These are phyloP conservation scores for Acrocephalus kingi DNA, from an alignment of 2,113 vertebrate genomes.

Conservation along the genomic window DNA sequence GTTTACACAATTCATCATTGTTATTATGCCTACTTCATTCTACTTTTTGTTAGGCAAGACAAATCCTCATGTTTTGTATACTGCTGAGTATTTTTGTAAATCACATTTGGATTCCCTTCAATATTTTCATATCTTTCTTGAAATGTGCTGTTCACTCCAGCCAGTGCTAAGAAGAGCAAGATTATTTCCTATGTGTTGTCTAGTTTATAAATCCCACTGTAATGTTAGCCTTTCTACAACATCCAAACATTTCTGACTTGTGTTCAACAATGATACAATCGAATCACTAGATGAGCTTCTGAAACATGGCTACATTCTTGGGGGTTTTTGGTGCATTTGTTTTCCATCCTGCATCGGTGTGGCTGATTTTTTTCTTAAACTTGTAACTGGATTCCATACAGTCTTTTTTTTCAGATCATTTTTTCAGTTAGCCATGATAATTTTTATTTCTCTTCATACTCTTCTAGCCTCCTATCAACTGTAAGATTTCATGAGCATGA, in stretches of 20 bases:
- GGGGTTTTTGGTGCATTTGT: accelerated
- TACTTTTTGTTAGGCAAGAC: background rate
- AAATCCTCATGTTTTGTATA: background rate
- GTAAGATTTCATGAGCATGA: background rate
- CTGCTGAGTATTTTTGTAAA: background rate
- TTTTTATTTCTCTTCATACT: background rate
- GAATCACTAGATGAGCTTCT: background rate
- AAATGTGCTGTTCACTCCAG: background rate
- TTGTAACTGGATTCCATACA: background rate
- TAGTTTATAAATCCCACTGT: background rate
- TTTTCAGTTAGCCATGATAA: background rate
- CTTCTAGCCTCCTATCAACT: background rate
- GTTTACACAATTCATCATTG: background rate
- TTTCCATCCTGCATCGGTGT: accelerated
- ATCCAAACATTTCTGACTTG: background rate
- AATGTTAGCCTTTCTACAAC: background rate
- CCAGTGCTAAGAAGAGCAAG: background rate
- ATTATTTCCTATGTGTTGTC: background rate
- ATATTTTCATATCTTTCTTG: background rate
- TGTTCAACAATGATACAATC: background rate
- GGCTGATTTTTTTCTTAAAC: background rate
- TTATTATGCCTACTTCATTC: background rate
- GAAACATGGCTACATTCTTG: background rate
- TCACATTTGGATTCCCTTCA: background rate
- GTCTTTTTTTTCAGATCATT: background rate